phyloP scores from a whole-genome alignment of 2,888 invertebrate species.

The Operophtera brumata region DNA sequence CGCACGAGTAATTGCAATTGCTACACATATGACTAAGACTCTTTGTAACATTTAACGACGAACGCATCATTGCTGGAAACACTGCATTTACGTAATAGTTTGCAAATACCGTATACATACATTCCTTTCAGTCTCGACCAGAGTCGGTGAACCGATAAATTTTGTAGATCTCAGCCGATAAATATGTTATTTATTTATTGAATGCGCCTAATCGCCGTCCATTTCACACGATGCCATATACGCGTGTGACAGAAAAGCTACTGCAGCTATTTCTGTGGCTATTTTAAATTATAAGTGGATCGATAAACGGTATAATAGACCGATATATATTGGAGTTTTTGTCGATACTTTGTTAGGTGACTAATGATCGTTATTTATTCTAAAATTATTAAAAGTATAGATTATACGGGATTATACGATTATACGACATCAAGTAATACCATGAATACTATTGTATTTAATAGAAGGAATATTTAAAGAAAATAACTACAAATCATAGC shows the following conservation, averaged over 20 bases:
- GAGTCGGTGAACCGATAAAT: slow-evolving; percentile 26
- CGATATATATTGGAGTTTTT: slow-evolving; percentile 21
- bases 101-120: slow-evolving; percentile 1
- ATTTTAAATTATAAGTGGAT: slow-evolving; percentile 19
- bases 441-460: no score
- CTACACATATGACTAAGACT: not conserved
- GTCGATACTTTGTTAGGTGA: slow-evolving; percentile 9
- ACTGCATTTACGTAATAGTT: slow-evolving; percentile 13
- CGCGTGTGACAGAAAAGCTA: slow-evolving; percentile 22
- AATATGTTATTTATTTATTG: slow-evolving; percentile 28
- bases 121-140: slow-evolving; percentile 11
- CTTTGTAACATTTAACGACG: slow-evolving; percentile 9
- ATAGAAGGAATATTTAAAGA: not conserved
- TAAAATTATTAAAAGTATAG: not conserved
- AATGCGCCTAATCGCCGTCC: slow-evolving; percentile 16
- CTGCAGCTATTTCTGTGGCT: slow-evolving; percentile 15
- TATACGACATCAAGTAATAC: no score
- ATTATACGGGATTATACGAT: no score
- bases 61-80: slow-evolving; percentile 7
- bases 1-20: slow-evolving; percentile 4
- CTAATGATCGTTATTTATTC: slow-evolving; percentile 17
- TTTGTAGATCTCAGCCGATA: slow-evolving; percentile 11
- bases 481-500: no score
- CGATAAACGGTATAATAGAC: slow-evolving; percentile 15
- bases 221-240: slow-evolving; percentile 25